Evolutionary conservation across 1,140 invertebrate species (phyloP), one percentile per base, ranked within the genome.

Genomic region (Cyphomyrmex costatus): DNA sequence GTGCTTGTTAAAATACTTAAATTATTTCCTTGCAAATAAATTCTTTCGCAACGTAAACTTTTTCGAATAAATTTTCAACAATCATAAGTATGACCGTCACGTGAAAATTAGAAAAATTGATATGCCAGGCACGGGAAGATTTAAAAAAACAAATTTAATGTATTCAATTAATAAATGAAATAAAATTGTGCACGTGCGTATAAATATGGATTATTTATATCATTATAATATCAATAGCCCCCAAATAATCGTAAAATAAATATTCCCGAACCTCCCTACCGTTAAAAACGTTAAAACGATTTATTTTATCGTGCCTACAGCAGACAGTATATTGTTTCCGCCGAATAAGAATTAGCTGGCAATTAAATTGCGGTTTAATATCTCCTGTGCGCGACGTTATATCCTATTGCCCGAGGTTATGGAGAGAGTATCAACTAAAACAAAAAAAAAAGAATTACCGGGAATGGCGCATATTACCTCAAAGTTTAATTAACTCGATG

Each of bases 401-500:
- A 58, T 46, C 53, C 53, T 46, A 60, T 74, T 60, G 79, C 53
- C 68, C 42, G 46, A 61, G 80, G 56, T 49, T 51, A 60, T 65
- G 49, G 60, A 46, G 53, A 46, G 70, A 51, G 12, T 74, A 74
- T 74, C 56, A 74, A 74, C 53, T 46, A 56, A 73, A 83, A 73
- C 42, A 73, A 60, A 36, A 65, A 61, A 83, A 63, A 76, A 84
- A 76, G n/a, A 30, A 60, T 83, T 51, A 66, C 53, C 68, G 36
- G 79, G 53, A 74, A 88, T 89, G 46, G 87, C 46, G 53, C 63
- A 83, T 73, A 89, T 89, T 89, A 89, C 74, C 83, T 86, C 66
- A 88, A 86, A 90, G 88, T 90, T 91, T 91, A 90, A 92, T 92
- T 92, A 92, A 91, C 90, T 83, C 71, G 30, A 86, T 84, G 78